These are phyloP conservation scores for Rhineura floridana DNA, from an alignment of 2,113 vertebrate genomes.

Conservation along the genomic window DNA sequence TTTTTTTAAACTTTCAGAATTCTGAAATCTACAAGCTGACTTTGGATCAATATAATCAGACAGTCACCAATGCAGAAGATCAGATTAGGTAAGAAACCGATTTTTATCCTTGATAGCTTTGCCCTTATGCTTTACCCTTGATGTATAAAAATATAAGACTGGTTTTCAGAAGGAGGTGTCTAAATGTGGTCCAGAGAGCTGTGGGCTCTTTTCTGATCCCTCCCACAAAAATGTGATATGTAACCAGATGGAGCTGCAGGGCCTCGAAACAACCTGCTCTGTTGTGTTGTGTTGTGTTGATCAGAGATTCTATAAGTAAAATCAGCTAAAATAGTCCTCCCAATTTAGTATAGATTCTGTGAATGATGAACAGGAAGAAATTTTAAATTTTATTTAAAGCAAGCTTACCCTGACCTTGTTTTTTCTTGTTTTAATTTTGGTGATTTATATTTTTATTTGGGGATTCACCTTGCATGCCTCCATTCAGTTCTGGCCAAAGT, in stretches of 20 bases:
- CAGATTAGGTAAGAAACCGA: conserved; percentile 82
- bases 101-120: conserved; percentile 45
- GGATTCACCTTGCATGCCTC: not conserved
- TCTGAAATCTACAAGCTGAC: conserved; percentile 87
- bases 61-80: conserved; percentile 82
- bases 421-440: not conserved
- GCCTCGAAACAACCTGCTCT: not conserved
- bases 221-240: not conserved
- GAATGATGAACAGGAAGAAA: not conserved
- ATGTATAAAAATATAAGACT: not conserved
- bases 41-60: conserved; percentile 85
- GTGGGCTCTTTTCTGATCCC: not conserved
- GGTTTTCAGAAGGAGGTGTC: not conserved
- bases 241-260: no score
- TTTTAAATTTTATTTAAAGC: not conserved
- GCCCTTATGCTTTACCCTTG: not conserved
- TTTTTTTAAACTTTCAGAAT: conserved; percentile 79
- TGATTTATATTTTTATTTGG: not conserved
- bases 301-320: not conserved
- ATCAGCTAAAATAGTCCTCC: not conserved
- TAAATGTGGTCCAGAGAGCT: not conserved
- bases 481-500: not conserved
- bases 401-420: not conserved
- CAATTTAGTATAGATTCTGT: not conserved
- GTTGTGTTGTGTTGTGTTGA: not conserved